Evolutionary conservation across 2,797 vertebrate genomes (phyloP), one percentile per base, ranked within the genome.

Genomic region (Argyrosomus regius): DNA sequence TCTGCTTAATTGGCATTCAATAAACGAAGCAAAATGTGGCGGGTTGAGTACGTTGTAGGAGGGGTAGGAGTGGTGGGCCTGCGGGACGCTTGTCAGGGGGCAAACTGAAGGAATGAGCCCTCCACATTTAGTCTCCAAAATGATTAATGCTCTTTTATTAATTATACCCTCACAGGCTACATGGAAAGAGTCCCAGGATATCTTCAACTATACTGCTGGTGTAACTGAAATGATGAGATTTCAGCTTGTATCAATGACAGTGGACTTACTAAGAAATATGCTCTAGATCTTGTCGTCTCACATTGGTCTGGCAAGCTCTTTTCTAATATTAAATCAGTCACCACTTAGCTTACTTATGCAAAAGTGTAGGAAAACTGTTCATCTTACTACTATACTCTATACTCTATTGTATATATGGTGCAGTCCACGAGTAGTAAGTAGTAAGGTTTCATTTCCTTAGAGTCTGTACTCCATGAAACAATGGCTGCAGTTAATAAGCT

Each of bases 71-170:
- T 18, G 71, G 79, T 67, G 78, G 71, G 87, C 89, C 89, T 89
- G 78, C 66, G 75, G 92, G 92, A 92, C 2, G 14, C 81, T 89
- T 87, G 86, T 90, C 87, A 83, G 84, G 89, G 81, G 89, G 89
- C 82, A 84, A 85, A 93, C 80, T 85, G 65, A 54, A 90, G 83
- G 83, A 93, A 88, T 87, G 81, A 92, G 87, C 85, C 86, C 88
- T 89, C 81, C 82, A 78, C 65, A 64, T 91, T 89, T 76, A 83
- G 88, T 84, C 83, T 91, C 77, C 85, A 90, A 93, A 91, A 95
- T 94, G 89, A 95, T 93, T 93, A 92, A 94, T 91, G 88, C 83
- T 91, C 86, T 85, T 91, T 94, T 94, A 94, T 94, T 94, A 94
- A 94, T 94, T 93, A 92, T 90, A 85, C 83, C 90, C 93, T 93